phyloP scores from a whole-genome alignment of 2,888 invertebrate species.

The Pyrrhosoma nymphula region DNA sequence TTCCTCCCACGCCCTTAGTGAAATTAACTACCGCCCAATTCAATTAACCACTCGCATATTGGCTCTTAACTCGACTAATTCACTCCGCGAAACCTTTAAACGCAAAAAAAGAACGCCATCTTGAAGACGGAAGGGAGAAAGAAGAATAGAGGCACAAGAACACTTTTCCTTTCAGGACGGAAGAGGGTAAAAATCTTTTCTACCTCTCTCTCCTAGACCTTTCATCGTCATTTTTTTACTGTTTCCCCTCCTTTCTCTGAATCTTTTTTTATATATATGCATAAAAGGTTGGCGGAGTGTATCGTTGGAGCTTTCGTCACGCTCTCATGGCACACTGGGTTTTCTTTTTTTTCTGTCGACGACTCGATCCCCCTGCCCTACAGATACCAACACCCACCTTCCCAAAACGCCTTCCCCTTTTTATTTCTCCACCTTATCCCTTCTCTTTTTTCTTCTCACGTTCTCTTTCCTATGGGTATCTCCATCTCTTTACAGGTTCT shows the following conservation, averaged over 20 bases:
- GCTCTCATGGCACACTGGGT: background rate
- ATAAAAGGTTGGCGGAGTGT: background rate
- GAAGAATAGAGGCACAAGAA: background rate
- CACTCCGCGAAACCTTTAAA: background rate
- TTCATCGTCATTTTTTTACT: background rate
- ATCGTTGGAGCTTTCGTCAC: background rate
- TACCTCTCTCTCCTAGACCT: background rate
- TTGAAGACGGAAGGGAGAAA: background rate
- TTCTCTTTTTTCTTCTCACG: background rate
- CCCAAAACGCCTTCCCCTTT: background rate
- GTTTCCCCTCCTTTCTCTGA: too few relatives aligned
- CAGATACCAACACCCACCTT: background rate
- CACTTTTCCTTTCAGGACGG: background rate
- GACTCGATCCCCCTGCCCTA: background rate
- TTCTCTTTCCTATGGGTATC: background rate
- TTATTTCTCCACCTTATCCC: background rate
- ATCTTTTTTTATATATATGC: background rate
- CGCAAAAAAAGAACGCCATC: background rate
- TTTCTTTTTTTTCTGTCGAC: background rate
- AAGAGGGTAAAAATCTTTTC: background rate
- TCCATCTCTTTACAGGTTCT: too few relatives aligned
- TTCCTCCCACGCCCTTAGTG: background rate
- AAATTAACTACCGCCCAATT: constrained; percentile 32
- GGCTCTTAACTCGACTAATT: constrained; percentile 11
- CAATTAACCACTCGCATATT: background rate